Base-by-base conservation (phyloP, 2,113 vertebrate genomes). In the Pandion haliaetus region DNA sequence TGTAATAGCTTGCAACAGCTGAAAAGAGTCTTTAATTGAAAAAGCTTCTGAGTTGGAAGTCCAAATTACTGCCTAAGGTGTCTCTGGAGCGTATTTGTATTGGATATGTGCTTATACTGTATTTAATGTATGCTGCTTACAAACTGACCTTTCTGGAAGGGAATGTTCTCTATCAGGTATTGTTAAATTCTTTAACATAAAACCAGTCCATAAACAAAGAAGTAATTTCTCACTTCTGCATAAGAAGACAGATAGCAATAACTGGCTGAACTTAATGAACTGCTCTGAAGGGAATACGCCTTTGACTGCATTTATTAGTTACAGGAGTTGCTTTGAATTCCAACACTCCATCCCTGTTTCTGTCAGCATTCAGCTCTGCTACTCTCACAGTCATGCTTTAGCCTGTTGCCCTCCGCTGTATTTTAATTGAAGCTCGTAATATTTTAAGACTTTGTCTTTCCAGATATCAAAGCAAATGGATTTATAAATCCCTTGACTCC, bases 361-460 rank as follows among this genome's bases (percentile, higher is more conserved):
- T 74, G 57, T 47, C 63, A 87, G 82, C 42, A 31, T 12, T 29
- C 25, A 44, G 50, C n/a, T 90, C 61, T 82, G 61, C 29, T 44
- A 2, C 45, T 94, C 84, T 74, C 71, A 6, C 47, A 79, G 73
- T 65, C 47, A 5, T 40, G 18, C 61, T 89, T 82, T 14, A 73
- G 49, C 85, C 82, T 86, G 77, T 10, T 32, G 65, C 83, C 80
- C 83, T 97, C 63, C 88, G 70, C 81, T 82, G n/a, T 62, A 62
- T 70, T 95, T 95, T 95, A 96, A 96, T 86, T 91, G 93, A 92
- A 86, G 31, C 65, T 90, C 34, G 19, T 82, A 70, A 88, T 94
- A 94, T 98, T 97, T 96, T 73, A 95, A 95, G 88, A 88, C 71
- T 94, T 89, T 93, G 88, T 94, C 88, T 87, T 95, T 81, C 72